Conservation (phyloP, 2,797 vertebrate genomes). For the Melanotaenia pygmaea region DNA sequence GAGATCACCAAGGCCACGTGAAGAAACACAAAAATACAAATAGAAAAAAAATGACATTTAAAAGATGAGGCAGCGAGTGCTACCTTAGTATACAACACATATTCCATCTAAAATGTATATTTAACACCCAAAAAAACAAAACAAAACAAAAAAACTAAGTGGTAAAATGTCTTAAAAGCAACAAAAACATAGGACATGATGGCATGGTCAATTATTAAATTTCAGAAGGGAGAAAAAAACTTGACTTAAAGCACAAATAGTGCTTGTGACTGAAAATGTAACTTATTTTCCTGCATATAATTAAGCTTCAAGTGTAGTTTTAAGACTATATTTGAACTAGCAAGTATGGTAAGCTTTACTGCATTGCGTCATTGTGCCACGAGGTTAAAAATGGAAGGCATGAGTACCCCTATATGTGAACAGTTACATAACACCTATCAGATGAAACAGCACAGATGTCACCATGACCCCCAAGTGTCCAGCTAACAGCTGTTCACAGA, state of each 20-base stretch:
- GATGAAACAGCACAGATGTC: slow-evolving; percentile 53
- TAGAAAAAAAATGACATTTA: slow-evolving; percentile 82
- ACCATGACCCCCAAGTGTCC: slow-evolving; percentile 41
- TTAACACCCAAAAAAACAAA: too few species aligned
- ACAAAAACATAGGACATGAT: neutral
- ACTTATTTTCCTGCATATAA: neutral
- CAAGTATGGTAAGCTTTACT: neutral
- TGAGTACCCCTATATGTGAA: slow-evolving; percentile 27
- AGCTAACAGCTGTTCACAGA: slow-evolving; percentile 28
- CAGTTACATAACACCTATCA: slow-evolving; percentile 49
- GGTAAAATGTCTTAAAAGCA: neutral
- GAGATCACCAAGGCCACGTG: slow-evolving; percentile 40
- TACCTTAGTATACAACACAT: slow-evolving; percentile 46
- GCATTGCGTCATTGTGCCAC: slow-evolving; percentile 34
- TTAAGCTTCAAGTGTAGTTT: neutral
- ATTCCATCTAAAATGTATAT: neutral
- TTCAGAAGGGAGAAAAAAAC: neutral
- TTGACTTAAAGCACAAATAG: neutral
- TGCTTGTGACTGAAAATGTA: neutral
- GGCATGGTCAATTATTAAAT: neutral
- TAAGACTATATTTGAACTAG: neutral
- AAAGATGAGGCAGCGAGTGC: slow-evolving; percentile 71
- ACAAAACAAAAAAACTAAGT: too few species aligned
- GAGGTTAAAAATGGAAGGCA: slow-evolving; percentile 38
- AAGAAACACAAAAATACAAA: slow-evolving; percentile 52